These are phyloP conservation scores for Apodemus speciosus DNA, from an alignment of 2,113 vertebrate genomes.

Conservation along the genomic window DNA sequence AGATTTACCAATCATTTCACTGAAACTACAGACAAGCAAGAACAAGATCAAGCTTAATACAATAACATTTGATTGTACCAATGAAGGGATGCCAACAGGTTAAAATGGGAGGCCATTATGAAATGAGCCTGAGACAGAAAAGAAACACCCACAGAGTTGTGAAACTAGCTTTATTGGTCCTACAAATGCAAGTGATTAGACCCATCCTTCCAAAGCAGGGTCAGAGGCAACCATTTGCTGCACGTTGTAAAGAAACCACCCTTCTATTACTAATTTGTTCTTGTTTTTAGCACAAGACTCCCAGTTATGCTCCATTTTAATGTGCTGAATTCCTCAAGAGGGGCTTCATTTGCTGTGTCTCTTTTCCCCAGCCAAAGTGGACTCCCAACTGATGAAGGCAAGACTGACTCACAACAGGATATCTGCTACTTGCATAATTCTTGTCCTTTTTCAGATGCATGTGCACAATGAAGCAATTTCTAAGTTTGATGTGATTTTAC, in stretches of 20 bases:
- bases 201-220: constrained; percentile 30
- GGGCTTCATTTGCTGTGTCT: constrained; percentile 30
- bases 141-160: background rate
- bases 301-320: constrained; percentile 48
- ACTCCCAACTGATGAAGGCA: constrained; percentile 14
- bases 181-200: constrained; percentile 59
- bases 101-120: background rate
- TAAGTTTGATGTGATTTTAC: constrained; percentile 61
- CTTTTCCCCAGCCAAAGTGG: constrained; percentile 37
- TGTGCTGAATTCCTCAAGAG: constrained; percentile 37
- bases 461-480: constrained; percentile 58
- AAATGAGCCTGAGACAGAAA: constrained; percentile 9
- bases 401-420: constrained; percentile 50
- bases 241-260: constrained; percentile 47
- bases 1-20: constrained; percentile 61
- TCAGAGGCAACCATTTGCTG: constrained; percentile 6
- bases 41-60: constrained; percentile 61
- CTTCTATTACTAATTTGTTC: constrained; percentile 1
- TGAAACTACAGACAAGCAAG: constrained; percentile 71
- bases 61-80: constrained; percentile 43
- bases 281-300: background rate
- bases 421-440: constrained; percentile 45
- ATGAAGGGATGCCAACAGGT: constrained; percentile 28
- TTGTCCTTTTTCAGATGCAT: constrained; percentile 36
- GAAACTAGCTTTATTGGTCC: constrained; percentile 48